Evolutionary conservation across 2,888 invertebrate genomes (phyloP).

Genomic region (Lasioglossum malachurum): DNA sequence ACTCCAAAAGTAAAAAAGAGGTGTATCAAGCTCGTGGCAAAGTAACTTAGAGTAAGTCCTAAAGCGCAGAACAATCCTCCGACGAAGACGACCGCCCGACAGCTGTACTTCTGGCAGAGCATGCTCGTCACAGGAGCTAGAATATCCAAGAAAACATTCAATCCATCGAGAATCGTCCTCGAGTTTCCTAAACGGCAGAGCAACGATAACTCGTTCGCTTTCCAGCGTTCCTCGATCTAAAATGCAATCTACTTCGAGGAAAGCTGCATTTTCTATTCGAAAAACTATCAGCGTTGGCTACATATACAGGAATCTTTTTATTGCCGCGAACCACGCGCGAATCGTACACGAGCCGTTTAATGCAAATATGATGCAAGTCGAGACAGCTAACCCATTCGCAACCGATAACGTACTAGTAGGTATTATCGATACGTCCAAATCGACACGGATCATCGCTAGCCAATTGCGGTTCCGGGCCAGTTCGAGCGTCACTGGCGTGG

Average conservation of each 20-base stretch:
- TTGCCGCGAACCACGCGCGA: neutral
- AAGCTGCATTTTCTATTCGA: neutral
- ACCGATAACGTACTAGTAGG: neutral
- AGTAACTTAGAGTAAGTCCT: conserved; percentile 89
- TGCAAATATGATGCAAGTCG: neutral
- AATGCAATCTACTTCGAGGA: neutral
- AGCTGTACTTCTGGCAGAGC: conserved; percentile 88
- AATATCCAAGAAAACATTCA: conserved; percentile 18
- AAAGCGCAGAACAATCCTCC: conserved; percentile 91
- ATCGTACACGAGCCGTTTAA: neutral
- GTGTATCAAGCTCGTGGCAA: conserved; percentile 89
- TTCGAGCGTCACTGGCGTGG: neutral
- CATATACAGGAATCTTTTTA: neutral
- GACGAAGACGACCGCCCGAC: conserved; percentile 90
- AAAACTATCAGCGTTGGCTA: neutral
- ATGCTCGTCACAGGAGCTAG: conserved; percentile 91
- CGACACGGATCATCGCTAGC: neutral
- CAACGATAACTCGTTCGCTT: neutral
- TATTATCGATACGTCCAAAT: neutral
- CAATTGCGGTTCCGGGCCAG: neutral
- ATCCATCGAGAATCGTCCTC: neutral
- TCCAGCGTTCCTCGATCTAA: neutral
- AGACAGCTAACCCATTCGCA: neutral
- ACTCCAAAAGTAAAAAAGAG: conserved; percentile 90
- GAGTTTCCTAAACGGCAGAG: neutral